Percentiles rank a stretch among this genome's conserved stretches.
These are phyloP conservation scores for Unio delphinus DNA, from an alignment of 2,888 invertebrate species.

Conservation along the genomic window DNA sequence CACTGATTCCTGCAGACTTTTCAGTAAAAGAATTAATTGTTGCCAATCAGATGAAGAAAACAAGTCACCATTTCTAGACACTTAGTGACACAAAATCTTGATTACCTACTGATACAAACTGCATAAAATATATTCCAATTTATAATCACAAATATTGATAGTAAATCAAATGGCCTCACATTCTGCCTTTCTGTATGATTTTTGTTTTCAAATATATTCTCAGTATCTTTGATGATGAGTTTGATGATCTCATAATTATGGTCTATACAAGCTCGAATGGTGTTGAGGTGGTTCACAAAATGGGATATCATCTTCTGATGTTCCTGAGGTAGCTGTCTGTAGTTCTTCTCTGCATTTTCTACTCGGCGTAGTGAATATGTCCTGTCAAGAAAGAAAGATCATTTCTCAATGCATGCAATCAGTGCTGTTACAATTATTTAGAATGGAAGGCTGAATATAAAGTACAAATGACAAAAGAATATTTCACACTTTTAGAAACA, in stretches of 20 bases:
- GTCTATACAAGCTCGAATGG: slow-evolving; percentile 83
- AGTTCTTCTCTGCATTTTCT: slow-evolving; percentile 83
- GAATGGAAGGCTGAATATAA: no score
- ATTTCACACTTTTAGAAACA: no score
- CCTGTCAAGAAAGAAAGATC: slow-evolving; percentile 74
- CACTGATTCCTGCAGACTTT: no score
- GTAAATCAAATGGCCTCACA: slow-evolving; percentile 8
- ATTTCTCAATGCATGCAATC: no score
- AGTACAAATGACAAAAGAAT: background rate
- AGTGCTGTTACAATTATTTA: no score
- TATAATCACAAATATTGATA: no score
- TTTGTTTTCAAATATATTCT: slow-evolving; percentile 86
- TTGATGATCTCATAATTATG: slow-evolving; percentile 80
- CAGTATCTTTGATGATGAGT: slow-evolving; percentile 84
- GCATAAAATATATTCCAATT: background rate
- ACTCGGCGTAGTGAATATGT: slow-evolving; percentile 83
- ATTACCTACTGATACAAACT: background rate
- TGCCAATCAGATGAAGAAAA: no score
- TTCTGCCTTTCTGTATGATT: slow-evolving; percentile 41
- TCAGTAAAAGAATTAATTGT: no score
- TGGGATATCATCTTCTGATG: slow-evolving; percentile 84
- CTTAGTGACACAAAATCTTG: no score
- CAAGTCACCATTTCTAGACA: no score
- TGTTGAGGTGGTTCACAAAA: slow-evolving; percentile 83
- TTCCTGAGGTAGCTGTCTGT: slow-evolving; percentile 80